phyloP scores from a whole-genome alignment of 2,113 vertebrate species.

The rat (Rattus norvegicus) region GRCr8 NC_086031.1:102199001-102199500 shows the following conservation, averaged over 20 bases:
- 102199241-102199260: neutral
- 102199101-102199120: too few relatives aligned
- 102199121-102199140: neutral
- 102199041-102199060: too few relatives aligned
- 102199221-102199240: neutral
- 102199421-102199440: neutral
- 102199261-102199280: neutral
- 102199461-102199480: neutral
- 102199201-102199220: neutral
- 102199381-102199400: neutral
- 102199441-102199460: neutral
- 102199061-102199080: neutral
- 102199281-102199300: neutral
- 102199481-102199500: neutral
- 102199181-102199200: neutral
- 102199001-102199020: neutral
- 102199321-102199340: neutral
- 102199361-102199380: neutral
- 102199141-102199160: neutral
- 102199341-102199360: neutral
- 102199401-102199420: too few relatives aligned
- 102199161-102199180: accelerated
- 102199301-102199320: neutral
- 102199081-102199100: neutral
- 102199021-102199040: neutral